A percentile compares a stretch with the other conserved stretches of the same genome.
Conservation (phyloP, 2,888 invertebrate species). For the Drosophila prostipennis region DNA sequence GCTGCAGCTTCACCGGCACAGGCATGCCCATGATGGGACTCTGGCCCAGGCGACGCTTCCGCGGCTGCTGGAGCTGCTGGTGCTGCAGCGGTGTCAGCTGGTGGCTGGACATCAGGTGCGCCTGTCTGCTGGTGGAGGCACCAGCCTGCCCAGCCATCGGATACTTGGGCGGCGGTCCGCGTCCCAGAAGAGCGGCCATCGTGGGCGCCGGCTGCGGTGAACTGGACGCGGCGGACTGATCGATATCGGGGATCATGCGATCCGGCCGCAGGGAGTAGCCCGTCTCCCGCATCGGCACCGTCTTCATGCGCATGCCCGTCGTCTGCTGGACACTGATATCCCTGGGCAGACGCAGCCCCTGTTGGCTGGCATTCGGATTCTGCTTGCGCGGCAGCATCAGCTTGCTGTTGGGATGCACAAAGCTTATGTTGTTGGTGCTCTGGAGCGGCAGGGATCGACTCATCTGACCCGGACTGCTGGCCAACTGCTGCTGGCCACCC, state of each 20-base stretch:
- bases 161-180: constrained; percentile 42
- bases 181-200: constrained; percentile 15
- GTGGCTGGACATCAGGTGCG: constrained; percentile 41
- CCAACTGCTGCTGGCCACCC: constrained; percentile 1
- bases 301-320: constrained; percentile 64
- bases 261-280: constrained; percentile 77
- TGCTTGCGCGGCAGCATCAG: constrained; percentile 69
- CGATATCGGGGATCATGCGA: constrained; percentile 75
- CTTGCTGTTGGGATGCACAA: constrained; percentile 67
- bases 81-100: constrained; percentile 34
- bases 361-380: constrained; percentile 10
- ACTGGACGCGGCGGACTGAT: constrained; percentile 61
- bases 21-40: constrained; percentile 28
- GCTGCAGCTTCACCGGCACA: constrained; percentile 69
- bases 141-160: constrained; percentile 19
- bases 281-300: constrained; percentile 70
- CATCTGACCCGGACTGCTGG: constrained; percentile 21
- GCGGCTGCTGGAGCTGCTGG: constrained; percentile 40
- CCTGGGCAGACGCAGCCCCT: constrained; percentile 54
- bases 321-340: constrained; percentile 70
- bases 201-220: constrained; percentile 69
- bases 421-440: constrained; percentile 63
- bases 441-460: constrained; percentile 56
- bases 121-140: constrained; percentile 62
- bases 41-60: constrained; percentile 55